These are phyloP conservation scores for Tychaedon coryphoeus DNA, from an alignment of 2,113 vertebrate genomes.

Conservation along the genomic window DNA sequence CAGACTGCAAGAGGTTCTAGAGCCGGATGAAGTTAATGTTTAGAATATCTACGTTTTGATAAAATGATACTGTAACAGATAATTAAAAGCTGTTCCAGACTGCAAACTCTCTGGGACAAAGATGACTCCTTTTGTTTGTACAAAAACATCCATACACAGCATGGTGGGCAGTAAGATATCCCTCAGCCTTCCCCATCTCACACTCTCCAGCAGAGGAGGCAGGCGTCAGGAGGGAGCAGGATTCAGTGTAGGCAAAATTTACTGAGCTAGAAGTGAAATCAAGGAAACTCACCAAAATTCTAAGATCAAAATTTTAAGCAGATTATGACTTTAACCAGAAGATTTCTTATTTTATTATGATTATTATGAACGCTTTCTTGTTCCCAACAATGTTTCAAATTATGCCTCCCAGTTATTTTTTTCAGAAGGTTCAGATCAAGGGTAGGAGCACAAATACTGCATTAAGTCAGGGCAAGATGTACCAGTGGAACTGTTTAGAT, in stretches of 20 bases:
- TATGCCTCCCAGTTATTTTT: neutral
- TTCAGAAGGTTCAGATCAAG: neutral
- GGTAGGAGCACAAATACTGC: neutral
- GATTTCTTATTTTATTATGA: neutral
- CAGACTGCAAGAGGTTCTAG: neutral
- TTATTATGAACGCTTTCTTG: neutral
- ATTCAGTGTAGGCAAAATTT: neutral
- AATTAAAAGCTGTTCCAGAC: neutral
- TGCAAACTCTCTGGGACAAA: neutral
- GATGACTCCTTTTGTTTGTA: neutral
- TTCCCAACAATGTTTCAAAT: neutral
- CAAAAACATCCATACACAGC: neutral
- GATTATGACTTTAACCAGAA: neutral
- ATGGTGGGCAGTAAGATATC: neutral
- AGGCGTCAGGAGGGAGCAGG: neutral
- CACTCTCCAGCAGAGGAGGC: neutral
- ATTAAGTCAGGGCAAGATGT: fast-evolving
- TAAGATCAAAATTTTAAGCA: neutral
- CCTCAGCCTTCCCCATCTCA: neutral
- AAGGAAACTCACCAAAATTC: neutral
- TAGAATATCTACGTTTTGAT: neutral
- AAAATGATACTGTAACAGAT: neutral
- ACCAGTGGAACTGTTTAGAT: neutral
- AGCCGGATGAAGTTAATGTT: neutral
- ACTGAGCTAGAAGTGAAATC: neutral